Percentiles rank a stretch among this genome's conserved stretches.
These are phyloP conservation scores for Tachypleus tridentatus DNA, from an alignment of 1,140 invertebrate genomes.

Conservation along the genomic window DNA sequence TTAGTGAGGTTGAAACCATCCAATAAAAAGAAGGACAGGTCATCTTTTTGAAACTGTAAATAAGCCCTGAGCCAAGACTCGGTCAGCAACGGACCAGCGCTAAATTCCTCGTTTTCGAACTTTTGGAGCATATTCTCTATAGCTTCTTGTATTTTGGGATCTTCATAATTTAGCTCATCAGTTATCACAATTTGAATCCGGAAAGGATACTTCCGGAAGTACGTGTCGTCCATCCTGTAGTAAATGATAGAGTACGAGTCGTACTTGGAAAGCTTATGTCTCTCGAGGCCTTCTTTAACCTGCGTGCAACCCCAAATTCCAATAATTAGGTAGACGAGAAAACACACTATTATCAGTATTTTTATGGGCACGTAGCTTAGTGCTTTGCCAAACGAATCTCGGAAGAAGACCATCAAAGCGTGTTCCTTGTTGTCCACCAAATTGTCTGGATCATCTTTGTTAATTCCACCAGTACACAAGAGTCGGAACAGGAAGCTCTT, in stretches of 20 bases:
- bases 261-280: conserved; percentile 67
- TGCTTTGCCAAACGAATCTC: conserved; percentile 60
- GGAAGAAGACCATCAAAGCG: conserved; percentile 76
- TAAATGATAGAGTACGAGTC: conserved; percentile 84
- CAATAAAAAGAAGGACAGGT: conserved; percentile 46
- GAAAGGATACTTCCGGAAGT: conserved; percentile 82
- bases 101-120: conserved; percentile 68
- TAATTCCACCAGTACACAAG: conserved; percentile 71
- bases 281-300: conserved; percentile 77
- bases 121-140: conserved; percentile 63
- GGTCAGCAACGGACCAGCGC: conserved; percentile 57
- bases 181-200: conserved; percentile 75
- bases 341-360: conserved; percentile 57
- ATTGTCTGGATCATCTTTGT: conserved; percentile 67
- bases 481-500: conserved; percentile 63
- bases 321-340: conserved; percentile 64
- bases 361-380: conserved; percentile 67
- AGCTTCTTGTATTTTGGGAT: conserved; percentile 57
- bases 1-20: conserved; percentile 57
- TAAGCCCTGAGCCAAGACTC: conserved; percentile 86
- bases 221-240: conserved; percentile 76
- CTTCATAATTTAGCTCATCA: conserved; percentile 73
- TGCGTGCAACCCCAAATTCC: conserved; percentile 77
- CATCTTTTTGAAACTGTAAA: conserved; percentile 57
- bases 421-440: conserved; percentile 75